Percentiles rank a stretch among this genome's conserved stretches.
Conservation (phyloP, 2,113 vertebrate genomes). For the Hyaena hyaena region DNA sequence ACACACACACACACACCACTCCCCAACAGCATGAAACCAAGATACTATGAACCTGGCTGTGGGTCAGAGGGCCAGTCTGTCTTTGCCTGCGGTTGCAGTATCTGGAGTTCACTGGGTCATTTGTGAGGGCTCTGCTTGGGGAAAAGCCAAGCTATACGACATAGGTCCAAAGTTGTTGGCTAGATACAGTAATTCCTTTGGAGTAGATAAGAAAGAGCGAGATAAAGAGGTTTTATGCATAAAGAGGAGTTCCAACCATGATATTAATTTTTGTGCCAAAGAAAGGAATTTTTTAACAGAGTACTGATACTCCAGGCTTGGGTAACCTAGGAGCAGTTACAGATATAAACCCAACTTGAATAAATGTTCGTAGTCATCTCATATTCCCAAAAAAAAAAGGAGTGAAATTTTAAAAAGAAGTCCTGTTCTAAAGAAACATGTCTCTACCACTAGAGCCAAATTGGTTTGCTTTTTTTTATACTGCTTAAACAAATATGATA, state of each 20-base stretch:
- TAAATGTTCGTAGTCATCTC: background rate
- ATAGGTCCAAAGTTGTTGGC: background rate
- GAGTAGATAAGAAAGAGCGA: background rate
- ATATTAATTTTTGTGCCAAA: background rate
- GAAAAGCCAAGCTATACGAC: background rate
- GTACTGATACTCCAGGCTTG: background rate
- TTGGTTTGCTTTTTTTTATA: slow-evolving; percentile 31
- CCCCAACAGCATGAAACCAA: background rate
- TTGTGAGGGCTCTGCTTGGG: background rate
- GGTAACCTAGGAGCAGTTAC: background rate
- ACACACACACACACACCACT: background rate
- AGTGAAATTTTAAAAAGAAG: background rate
- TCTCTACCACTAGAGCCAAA: background rate
- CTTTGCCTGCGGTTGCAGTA: background rate
- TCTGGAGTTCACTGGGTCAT: background rate
- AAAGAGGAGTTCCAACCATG: background rate
- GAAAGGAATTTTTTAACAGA: background rate
- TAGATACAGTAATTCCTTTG: background rate
- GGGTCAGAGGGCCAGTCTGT: accelerated
- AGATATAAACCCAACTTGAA: background rate
- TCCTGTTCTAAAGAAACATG: slow-evolving; percentile 45
- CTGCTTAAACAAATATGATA: slow-evolving; percentile 60
- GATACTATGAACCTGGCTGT: background rate
- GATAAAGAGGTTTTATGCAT: background rate
- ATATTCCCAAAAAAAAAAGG: background rate